These are phyloP conservation scores for Muscidifurax raptorellus DNA, from an alignment of 1,140 invertebrate genomes.

Conservation along the genomic window DNA sequence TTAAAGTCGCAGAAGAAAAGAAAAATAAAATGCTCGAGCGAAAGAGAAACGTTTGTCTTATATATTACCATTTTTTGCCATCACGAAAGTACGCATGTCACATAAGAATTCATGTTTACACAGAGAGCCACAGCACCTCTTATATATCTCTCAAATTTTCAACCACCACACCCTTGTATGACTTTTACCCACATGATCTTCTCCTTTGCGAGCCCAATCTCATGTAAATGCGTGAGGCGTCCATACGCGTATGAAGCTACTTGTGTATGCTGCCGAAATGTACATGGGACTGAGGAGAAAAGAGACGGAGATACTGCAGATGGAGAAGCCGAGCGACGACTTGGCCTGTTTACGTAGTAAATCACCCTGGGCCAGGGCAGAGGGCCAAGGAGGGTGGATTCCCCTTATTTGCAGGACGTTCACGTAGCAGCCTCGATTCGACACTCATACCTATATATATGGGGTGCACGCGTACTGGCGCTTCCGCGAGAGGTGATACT, in stretches of 20 bases:
- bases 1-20: too few species aligned
- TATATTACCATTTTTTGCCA: too few species aligned
- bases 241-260: neutral
- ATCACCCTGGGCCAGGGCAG: neutral
- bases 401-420: neutral
- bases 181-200: neutral
- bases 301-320: neutral
- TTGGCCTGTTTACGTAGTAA: slow-evolving; percentile 31
- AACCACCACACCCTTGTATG: neutral
- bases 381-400: slow-evolving; percentile 4
- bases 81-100: too few species aligned
- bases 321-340: neutral
- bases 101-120: too few species aligned
- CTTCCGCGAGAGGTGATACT: neutral
- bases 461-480: neutral
- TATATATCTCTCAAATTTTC: neutral
- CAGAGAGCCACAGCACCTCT: neutral
- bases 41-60: too few species aligned
- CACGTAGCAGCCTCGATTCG: neutral
- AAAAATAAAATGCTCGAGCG: too few species aligned
- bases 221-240: neutral
- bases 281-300: neutral
- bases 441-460: neutral
- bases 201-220: neutral
- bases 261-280: neutral